Evolutionary conservation across 1,140 invertebrate species (phyloP).

Genomic region (Parasteatoda tepidariorum): DNA sequence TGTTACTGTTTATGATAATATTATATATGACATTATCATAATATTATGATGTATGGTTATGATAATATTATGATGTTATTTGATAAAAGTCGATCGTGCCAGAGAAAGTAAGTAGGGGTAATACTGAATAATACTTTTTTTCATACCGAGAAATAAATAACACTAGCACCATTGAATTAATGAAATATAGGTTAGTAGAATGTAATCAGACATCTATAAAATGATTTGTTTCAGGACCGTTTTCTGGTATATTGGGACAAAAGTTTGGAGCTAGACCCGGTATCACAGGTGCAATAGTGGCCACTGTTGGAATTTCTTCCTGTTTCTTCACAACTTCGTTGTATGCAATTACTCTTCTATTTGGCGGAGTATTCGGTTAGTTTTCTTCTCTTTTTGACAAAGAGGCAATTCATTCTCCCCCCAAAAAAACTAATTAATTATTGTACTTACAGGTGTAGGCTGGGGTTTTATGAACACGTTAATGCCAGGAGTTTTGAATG

Average conservation of each 20-base stretch:
- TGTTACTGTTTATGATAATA: too few relatives aligned
- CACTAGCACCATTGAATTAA: too few relatives aligned
- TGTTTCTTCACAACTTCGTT: constrained; percentile 23
- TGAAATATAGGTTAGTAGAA: too few relatives aligned
- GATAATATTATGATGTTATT: too few relatives aligned
- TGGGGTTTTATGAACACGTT: constrained; percentile 83
- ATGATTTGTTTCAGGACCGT: constrained; percentile 20
- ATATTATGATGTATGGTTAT: too few relatives aligned
- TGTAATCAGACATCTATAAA: too few relatives aligned
- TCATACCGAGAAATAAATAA: too few relatives aligned
- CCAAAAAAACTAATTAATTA: neutral
- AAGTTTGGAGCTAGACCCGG: constrained; percentile 14
- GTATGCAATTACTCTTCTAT: constrained; percentile 23
- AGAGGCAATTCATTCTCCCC: neutral
- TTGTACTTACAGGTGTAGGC: constrained; percentile 75
- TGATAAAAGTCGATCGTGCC: too few relatives aligned
- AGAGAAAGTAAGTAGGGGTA: too few relatives aligned
- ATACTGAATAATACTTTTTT: too few relatives aligned
- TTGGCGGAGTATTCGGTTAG: constrained; percentile 38
- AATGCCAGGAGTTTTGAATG: constrained; percentile 88
- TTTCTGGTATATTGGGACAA: constrained; percentile 23
- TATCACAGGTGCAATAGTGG: constrained; percentile 7
- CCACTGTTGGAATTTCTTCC: constrained; percentile 15
- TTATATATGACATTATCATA: too few relatives aligned
- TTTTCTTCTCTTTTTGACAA: neutral